Percentiles rank a stretch among this genome's conserved stretches.
These are phyloP conservation scores for Brachionichthys hirsutus DNA, from an alignment of 2,113 vertebrate genomes.

Conservation along the genomic window DNA sequence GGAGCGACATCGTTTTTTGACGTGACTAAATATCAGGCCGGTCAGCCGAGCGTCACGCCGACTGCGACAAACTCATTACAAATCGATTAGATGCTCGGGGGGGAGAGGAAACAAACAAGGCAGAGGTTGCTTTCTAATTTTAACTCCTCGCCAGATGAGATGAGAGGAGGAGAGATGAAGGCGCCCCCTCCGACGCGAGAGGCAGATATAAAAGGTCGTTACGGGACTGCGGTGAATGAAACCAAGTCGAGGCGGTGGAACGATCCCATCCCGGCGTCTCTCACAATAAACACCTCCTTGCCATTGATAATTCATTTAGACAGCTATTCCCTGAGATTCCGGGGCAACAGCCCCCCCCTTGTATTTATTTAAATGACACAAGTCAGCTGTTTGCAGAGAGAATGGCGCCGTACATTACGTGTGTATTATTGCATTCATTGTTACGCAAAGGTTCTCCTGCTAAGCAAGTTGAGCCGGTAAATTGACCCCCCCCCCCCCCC, in stretches of 20 bases:
- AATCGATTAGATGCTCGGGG: slow-evolving; percentile 50
- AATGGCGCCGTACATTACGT: slow-evolving; percentile 33
- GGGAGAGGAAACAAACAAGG: not conserved
- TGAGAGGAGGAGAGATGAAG: slow-evolving; percentile 40
- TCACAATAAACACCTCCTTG: slow-evolving; percentile 5
- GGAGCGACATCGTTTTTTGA: slow-evolving; percentile 57
- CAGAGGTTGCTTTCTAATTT: slow-evolving; percentile 58
- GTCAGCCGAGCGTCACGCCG: slow-evolving; percentile 51
- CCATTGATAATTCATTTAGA: slow-evolving; percentile 36
- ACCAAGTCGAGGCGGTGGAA: slow-evolving; percentile 14
- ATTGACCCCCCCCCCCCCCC: no score
- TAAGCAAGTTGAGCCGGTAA: slow-evolving; percentile 29
- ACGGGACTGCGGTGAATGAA: slow-evolving; percentile 41
- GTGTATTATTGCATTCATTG: slow-evolving; percentile 39
- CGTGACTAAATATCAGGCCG: slow-evolving; percentile 67
- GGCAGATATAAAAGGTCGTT: slow-evolving; percentile 15
- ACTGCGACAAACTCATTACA: slow-evolving; percentile 60
- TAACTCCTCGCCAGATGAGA: slow-evolving; percentile 51
- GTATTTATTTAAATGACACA: slow-evolving; percentile 32
- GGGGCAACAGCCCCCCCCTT: slow-evolving; percentile 9
- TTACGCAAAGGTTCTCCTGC: slow-evolving; percentile 54
- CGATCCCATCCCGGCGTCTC: slow-evolving; percentile 11
- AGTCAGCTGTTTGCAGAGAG: slow-evolving; percentile 27
- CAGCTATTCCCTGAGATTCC: slow-evolving; percentile 19
- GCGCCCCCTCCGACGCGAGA: slow-evolving; percentile 25